A percentile compares a stretch with the other conserved stretches of the same genome.
Conservation (phyloP, 2,888 invertebrate species). For the Diarsia rubi region DNA sequence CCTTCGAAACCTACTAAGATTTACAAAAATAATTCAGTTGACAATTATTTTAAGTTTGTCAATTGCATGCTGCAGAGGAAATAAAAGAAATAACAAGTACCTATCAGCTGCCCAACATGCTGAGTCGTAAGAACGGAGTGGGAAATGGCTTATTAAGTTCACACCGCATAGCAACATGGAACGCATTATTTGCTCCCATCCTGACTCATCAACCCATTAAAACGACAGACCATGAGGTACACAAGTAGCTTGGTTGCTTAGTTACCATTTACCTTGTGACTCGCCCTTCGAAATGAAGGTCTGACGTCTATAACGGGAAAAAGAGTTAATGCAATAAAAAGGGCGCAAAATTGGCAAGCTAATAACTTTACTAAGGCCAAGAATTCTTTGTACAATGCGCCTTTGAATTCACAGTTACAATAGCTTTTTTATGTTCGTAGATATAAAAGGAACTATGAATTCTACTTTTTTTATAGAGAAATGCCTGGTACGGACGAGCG, state of each 20-base stretch:
- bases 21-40: background rate
- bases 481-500: slow-evolving; percentile 3
- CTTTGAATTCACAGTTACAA: slow-evolving; percentile 38
- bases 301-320: background rate
- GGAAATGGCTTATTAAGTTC: slow-evolving; percentile 46
- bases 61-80: slow-evolving; percentile 1
- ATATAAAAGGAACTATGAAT: slow-evolving; percentile 28
- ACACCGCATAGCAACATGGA: slow-evolving; percentile 27
- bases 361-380: slow-evolving; percentile 14
- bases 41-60: slow-evolving; percentile 13
- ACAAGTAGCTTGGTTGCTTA: background rate
- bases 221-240: background rate
- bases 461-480: slow-evolving; percentile 6
- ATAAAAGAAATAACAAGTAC: slow-evolving; percentile 28
- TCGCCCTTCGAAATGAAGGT: slow-evolving; percentile 27
- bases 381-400: slow-evolving; percentile 11
- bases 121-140: slow-evolving; percentile 13
- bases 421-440: slow-evolving; percentile 13
- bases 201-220: slow-evolving; percentile 25
- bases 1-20: background rate
- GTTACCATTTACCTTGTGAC: slow-evolving; percentile 6
- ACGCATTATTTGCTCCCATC: slow-evolving; percentile 11
- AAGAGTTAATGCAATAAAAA: slow-evolving; percentile 19
- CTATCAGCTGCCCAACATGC: slow-evolving; percentile 33
- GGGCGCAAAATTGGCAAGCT: slow-evolving; percentile 44